Percentiles rank a stretch among this genome's conserved stretches.
Conservation (phyloP, 2,888 invertebrate genomes). For the Laothoe populi region DNA sequence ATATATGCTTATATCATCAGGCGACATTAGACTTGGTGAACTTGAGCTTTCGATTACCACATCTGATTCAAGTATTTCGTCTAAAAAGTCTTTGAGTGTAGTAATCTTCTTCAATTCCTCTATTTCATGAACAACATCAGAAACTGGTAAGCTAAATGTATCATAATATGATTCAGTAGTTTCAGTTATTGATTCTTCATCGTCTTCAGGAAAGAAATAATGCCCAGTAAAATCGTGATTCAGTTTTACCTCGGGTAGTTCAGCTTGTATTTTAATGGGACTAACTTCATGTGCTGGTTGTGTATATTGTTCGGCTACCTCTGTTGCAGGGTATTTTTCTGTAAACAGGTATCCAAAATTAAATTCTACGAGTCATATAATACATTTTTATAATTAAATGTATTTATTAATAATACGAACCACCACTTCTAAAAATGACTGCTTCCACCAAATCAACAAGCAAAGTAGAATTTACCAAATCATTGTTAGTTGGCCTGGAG, state of each 20-base stretch:
- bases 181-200: constrained; percentile 52
- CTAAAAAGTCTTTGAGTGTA: constrained; percentile 69
- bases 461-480: constrained; percentile 71
- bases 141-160: constrained; percentile 51
- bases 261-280: constrained; percentile 70
- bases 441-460: constrained; percentile 77
- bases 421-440: constrained; percentile 72
- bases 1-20: constrained; percentile 51
- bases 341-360: constrained; percentile 35
- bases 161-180: constrained; percentile 67
- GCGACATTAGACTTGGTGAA: constrained; percentile 44
- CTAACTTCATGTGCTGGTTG: constrained; percentile 48
- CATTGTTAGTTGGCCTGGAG: constrained; percentile 51
- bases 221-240: constrained; percentile 73
- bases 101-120: constrained; percentile 65
- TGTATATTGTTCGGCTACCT: constrained; percentile 42
- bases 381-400: background rate
- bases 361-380: background rate
- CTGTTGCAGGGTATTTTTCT: constrained; percentile 55
- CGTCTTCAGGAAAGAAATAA: constrained; percentile 77
- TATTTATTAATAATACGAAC: constrained; percentile 44
- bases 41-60: constrained; percentile 56
- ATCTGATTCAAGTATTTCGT: constrained; percentile 74
- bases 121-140: constrained; percentile 69
- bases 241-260: constrained; percentile 59